Percentiles rank a stretch among this genome's conserved stretches.
These are phyloP conservation scores for Myotis brandtii DNA, from an alignment of 2,113 vertebrate genomes.

Conservation along the genomic window DNA sequence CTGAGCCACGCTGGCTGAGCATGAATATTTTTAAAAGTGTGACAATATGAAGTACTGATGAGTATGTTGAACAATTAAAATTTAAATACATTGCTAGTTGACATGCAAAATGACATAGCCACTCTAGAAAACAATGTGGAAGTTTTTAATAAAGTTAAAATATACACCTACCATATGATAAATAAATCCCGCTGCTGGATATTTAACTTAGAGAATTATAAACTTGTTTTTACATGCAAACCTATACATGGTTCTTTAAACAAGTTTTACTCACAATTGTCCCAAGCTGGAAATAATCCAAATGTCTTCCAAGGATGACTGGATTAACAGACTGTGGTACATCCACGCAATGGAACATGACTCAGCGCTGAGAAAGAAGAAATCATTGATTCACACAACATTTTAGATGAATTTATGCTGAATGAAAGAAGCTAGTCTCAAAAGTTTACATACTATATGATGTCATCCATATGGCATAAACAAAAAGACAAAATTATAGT, in stretches of 20 bases:
- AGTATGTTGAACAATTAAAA: neutral
- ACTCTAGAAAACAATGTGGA: neutral
- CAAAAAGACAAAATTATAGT: neutral
- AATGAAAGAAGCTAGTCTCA: neutral
- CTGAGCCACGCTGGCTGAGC: too few species aligned
- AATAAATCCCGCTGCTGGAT: neutral
- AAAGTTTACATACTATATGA: neutral
- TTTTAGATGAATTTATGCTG: neutral
- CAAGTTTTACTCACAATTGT: neutral
- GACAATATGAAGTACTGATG: neutral
- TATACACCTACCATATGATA: neutral
- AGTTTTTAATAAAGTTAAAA: neutral
- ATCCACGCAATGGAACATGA: neutral
- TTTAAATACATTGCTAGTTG: neutral
- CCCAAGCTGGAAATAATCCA: neutral
- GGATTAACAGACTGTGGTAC: neutral
- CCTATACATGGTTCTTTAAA: neutral
- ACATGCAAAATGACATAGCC: neutral
- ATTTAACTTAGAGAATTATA: neutral
- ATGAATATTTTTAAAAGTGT: neutral
- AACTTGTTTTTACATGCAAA: neutral
- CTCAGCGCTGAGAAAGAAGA: neutral
- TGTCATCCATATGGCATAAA: neutral
- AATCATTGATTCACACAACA: neutral
- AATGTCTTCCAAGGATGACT: neutral